These are phyloP conservation scores for Coluber constrictor DNA, from an alignment of 2,797 vertebrate species.

Conservation along the genomic window DNA sequence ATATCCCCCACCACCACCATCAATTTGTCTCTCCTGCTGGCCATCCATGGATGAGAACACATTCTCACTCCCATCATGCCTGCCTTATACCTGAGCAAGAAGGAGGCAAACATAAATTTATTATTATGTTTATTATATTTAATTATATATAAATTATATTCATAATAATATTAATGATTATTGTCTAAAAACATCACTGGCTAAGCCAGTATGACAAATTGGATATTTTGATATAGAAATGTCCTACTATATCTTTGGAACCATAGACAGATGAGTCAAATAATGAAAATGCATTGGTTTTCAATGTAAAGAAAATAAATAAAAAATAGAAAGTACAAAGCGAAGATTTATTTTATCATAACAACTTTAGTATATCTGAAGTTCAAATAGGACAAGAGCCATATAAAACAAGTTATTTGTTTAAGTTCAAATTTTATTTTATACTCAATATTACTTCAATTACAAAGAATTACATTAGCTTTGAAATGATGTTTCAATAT, in stretches of 20 bases:
- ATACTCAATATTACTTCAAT: slow-evolving; percentile 71
- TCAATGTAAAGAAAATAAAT: slow-evolving; percentile 19
- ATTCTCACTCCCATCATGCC: background rate
- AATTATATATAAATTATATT: background rate
- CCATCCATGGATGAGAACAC: background rate
- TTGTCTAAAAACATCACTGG: background rate
- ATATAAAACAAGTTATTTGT: slow-evolving; percentile 20
- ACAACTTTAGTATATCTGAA: background rate
- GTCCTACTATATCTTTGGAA: background rate
- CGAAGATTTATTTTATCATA: background rate
- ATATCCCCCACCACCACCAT: background rate
- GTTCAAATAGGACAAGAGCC: slow-evolving; percentile 24
- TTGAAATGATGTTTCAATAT: slow-evolving; percentile 77
- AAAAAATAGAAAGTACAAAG: slow-evolving; percentile 35
- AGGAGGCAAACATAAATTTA: background rate
- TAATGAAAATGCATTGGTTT: background rate
- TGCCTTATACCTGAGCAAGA: background rate
- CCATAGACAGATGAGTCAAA: background rate
- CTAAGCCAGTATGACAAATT: background rate
- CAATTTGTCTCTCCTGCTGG: background rate
- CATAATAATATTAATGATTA: background rate
- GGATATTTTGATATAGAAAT: background rate
- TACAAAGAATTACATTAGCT: slow-evolving; percentile 83
- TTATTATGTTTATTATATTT: background rate
- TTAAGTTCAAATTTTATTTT: slow-evolving; percentile 11